Evolutionary conservation across 2,888 invertebrate species (phyloP).

Genomic region (Zaprionus bogoriensis): DNA sequence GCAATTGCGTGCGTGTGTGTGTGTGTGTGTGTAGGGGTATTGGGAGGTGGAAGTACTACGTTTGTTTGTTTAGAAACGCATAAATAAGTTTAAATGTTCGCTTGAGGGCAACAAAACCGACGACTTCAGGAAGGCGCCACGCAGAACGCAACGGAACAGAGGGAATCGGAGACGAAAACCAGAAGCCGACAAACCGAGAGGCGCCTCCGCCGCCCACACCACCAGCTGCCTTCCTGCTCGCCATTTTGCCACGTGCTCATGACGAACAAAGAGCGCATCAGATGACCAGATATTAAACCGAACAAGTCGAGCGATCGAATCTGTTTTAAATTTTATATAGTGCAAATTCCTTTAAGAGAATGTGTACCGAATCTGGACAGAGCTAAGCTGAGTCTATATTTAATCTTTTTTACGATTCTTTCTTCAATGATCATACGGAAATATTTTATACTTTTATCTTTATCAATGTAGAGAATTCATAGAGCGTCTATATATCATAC

Average conservation of each 20-base stretch:
- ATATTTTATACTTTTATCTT: no score
- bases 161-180: slow-evolving; percentile 41
- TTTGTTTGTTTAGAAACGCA: slow-evolving; percentile 58
- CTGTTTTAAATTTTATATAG: neutral
- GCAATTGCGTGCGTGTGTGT: neutral
- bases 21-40: neutral
- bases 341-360: no score
- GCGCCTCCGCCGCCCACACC: slow-evolving; percentile 3
- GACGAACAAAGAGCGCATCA: neutral
- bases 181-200: slow-evolving; percentile 33
- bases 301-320: no score
- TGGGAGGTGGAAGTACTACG: neutral
- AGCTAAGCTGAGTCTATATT: no score
- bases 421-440: no score
- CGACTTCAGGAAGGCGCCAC: slow-evolving; percentile 22
- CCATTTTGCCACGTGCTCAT: slow-evolving; percentile 17
- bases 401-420: no score
- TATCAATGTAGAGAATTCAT: no score
- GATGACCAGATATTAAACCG: neutral
- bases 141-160: neutral
- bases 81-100: slow-evolving; percentile 47
- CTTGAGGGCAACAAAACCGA: slow-evolving; percentile 19
- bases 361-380: no score
- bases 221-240: neutral
- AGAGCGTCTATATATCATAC: no score